Evolutionary conservation across 2,797 vertebrate species (phyloP), one percentile per base, ranked within the genome.

Genomic region (Phoxinus dragarum): DNA sequence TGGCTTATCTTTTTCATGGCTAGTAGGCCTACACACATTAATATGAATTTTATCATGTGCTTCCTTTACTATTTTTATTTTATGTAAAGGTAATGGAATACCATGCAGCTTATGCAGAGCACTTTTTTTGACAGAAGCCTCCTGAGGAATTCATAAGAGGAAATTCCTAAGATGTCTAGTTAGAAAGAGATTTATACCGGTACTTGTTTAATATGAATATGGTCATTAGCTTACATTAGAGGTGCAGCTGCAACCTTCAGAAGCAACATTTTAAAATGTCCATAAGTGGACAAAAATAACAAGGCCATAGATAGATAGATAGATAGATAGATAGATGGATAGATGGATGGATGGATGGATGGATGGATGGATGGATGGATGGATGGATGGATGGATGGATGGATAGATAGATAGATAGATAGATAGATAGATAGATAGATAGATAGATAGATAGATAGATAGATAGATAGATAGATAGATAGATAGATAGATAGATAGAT

Each of bases 81-180:
- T 36, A 40, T 69, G 21, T 42, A 1, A 38, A 38, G 21, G 23
- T n/a, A 40, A 69, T 40, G 4, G 5, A 69, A 40, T 69, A 69
- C 67, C 36, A 27, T 27, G 27, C 27, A 69, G 31, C 66, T 67
- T 19, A 21, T 68, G 34, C 34, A 38, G 12, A 67, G 9, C 36
- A 11, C 19, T 38, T 68, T 44, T 36, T 71, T 27, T 76, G 61
- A 31, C 69, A 40, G 38, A 56, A 10, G 12, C 34, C 12, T n/a
- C 21, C 9, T 40, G 21, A 23, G 21, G 1, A 40, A 40, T 44
- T 16, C 44, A 44, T 1, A 77, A n/a, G 17, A 81, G 61, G 23
- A 66, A 10, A 71, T 85, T 36, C n/a, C 17, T 12, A 78, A 10
- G 54, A 54, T 85, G 44, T 85, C 78, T 17, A 82, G 64, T 87